These are phyloP conservation scores for Oscheius myriophilus DNA, from an alignment of 2,888 invertebrate species.

Conservation along the genomic window DNA sequence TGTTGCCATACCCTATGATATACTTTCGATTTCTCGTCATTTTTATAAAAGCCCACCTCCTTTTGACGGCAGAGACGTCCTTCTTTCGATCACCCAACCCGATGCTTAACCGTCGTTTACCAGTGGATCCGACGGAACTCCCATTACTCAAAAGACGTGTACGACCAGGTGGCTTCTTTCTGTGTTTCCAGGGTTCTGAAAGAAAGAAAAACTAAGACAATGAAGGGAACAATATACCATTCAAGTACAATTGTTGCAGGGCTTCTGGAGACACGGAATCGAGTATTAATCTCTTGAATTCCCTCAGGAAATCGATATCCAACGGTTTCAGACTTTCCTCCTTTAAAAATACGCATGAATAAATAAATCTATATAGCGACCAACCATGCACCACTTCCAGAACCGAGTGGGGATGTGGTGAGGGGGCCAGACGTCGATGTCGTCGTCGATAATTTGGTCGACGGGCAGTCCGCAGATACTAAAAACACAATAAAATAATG, in stretches of 20 bases:
- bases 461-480: slow-evolving; percentile 43
- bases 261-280: slow-evolving; percentile 33
- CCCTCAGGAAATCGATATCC: slow-evolving; percentile 35
- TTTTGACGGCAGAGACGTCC: too few relatives aligned
- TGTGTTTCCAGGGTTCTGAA: slow-evolving; percentile 47
- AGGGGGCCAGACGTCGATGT: slow-evolving; percentile 40
- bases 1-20: too few relatives aligned
- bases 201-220: background rate
- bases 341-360: slow-evolving; percentile 19
- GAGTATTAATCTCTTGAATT: slow-evolving; percentile 37
- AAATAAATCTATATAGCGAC: background rate
- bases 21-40: too few relatives aligned
- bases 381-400: slow-evolving; percentile 45
- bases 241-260: slow-evolving; percentile 36
- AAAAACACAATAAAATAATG: background rate
- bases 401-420: slow-evolving; percentile 41
- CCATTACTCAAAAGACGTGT: too few relatives aligned
- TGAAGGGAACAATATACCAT: slow-evolving; percentile 31
- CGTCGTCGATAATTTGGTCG: slow-evolving; percentile 36
- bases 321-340: slow-evolving; percentile 37
- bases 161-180: slow-evolving; percentile 26
- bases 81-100: too few relatives aligned
- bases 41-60: too few relatives aligned
- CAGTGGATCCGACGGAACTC: too few relatives aligned
- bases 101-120: too few relatives aligned